Base-by-base conservation (phyloP, 1,140 invertebrate species). In the Drosophila nasuta region DNA sequence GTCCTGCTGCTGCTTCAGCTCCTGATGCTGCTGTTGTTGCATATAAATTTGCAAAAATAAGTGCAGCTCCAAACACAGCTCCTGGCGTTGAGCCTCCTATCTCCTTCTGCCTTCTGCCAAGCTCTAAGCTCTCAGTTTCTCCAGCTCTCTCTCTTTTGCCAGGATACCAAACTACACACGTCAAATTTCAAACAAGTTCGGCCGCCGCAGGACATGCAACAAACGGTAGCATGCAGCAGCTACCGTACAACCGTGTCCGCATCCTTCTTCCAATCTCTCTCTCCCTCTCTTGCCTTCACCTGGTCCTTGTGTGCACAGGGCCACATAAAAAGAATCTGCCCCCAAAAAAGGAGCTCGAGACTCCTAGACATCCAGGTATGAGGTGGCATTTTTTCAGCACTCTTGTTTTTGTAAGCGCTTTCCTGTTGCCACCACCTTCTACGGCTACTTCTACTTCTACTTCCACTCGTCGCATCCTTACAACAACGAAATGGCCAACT, bases 151-250 rank as follows among this genome's bases (percentile, higher is more conserved):
- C 20, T 25, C 20, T 25, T 25, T 33, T 54, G 79, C 48, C 56
- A 60, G 71, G 75, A 69, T 79, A 77, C 66, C 82, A 86, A 86
- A 81, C 82, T 88, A 77, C 83, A 88, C 82, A 87, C 82, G 82
- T 86, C 82, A 86, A 86, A 86, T 86, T 86, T 86, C 82, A 87
- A 87, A 87, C 83, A 87, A 86, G 79, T 82, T 86, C 68, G 82
- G 75, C 72, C 57, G 83, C 83, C 82, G 76, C 69, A 87, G 83
- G 79, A 81, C 83, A 86, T 78, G 79, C 71, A 78, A 75, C 82
- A 85, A 85, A 83, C 76, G 77, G 62, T 43, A 41, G 51, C 79
- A 78, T 62, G 28, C 68, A 70, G 64, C 49, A 70, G 64, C 49
- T 49, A 69, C 59, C 79, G 59, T 72, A 79, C 48, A 38, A 60